phyloP scores from a whole-genome alignment of 35 echinoderm and acorn worm genomes.

The Lytechinus variegatus region DNA sequence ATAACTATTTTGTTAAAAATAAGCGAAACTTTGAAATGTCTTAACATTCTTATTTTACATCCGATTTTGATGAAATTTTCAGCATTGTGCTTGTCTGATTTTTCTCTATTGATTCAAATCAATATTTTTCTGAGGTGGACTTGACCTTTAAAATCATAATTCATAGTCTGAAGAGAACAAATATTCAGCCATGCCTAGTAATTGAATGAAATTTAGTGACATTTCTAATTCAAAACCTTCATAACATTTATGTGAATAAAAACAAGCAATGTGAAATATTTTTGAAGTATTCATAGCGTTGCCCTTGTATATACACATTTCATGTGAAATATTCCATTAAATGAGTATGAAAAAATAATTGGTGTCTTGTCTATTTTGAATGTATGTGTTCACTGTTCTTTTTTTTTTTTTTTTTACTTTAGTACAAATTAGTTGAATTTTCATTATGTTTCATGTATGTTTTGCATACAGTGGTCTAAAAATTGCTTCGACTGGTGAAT shows the following conservation, averaged over 20 bases:
- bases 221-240: not conserved
- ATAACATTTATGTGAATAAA: not conserved
- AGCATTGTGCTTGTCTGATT: too few species aligned
- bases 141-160: not conserved
- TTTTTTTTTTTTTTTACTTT: too few species aligned
- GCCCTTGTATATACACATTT: not conserved
- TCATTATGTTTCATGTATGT: too few species aligned
- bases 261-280: not conserved
- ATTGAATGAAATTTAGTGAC: not conserved
- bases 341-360: not conserved
- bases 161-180: not conserved
- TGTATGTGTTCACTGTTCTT: not conserved
- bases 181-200: not conserved
- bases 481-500: too few species aligned
- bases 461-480: too few species aligned
- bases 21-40: too few species aligned
- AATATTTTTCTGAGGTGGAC: too few species aligned
- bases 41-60: too few species aligned
- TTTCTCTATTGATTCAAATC: too few species aligned
- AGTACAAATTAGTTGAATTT: too few species aligned
- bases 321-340: constrained; percentile 20
- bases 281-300: constrained; percentile 2
- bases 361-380: not conserved
- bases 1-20: too few species aligned
- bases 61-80: too few species aligned